Evolutionary conservation across 1,140 invertebrate genomes (phyloP).

Genomic region (Sipha flava): DNA sequence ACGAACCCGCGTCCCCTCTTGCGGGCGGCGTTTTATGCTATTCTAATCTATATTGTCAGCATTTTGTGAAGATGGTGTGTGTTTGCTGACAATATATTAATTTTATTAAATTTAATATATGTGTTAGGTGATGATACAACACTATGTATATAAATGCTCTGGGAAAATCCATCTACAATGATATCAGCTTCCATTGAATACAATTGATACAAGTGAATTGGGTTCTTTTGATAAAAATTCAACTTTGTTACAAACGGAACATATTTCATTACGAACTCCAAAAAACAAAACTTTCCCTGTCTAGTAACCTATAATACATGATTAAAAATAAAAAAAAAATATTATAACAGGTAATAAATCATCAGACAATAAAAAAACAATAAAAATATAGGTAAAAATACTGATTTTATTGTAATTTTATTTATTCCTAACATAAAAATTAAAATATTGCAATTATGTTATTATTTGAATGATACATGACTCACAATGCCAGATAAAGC

Average conservation of each 20-base stretch:
- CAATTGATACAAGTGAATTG: no score
- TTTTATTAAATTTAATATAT: no score
- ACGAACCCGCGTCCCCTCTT: no score
- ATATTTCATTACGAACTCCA: neutral
- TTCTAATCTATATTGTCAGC: no score
- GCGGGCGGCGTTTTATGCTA: no score
- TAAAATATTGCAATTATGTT: no score
- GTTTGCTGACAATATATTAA: no score
- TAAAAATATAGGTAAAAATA: no score
- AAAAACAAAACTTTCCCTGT: neutral
- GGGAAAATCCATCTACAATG: neutral
- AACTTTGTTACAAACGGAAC: neutral
- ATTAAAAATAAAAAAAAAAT: neutral
- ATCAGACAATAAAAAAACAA: no score
- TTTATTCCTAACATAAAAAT: neutral
- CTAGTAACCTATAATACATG: neutral
- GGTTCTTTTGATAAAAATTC: neutral
- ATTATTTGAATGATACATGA: no score
- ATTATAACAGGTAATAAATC: neutral
- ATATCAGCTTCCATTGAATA: neutral
- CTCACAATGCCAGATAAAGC: slow-evolving; percentile 40
- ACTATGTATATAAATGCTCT: neutral
- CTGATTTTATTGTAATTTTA: neutral
- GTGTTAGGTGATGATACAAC: no score
- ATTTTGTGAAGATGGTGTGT: no score